Evolutionary conservation across 2,113 vertebrate genomes (phyloP).

Genomic region (Polypterus senegalus): DNA sequence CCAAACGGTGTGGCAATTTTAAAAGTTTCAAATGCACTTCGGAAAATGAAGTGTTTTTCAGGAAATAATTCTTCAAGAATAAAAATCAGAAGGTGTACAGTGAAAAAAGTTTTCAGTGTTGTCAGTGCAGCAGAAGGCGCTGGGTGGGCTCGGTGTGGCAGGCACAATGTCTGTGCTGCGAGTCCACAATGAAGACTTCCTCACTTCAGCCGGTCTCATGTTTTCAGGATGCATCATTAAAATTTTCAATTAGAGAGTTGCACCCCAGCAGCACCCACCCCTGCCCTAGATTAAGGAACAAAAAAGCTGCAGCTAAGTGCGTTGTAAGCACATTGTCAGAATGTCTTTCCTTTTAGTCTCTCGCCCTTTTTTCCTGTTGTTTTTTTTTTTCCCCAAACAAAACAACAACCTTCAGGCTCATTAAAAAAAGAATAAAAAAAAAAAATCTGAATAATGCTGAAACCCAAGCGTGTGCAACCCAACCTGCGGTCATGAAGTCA

Average conservation of each 20-base stretch:
- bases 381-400: constrained; percentile 35
- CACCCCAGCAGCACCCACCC: constrained; percentile 10
- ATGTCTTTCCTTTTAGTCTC: constrained; percentile 50
- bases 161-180: too few species aligned
- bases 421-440: constrained; percentile 54
- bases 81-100: too few species aligned
- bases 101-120: too few species aligned
- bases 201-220: too few species aligned
- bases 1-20: too few species aligned
- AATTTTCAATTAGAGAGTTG: neutral
- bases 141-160: too few species aligned
- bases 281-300: constrained; percentile 40
- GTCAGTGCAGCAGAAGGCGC: too few species aligned
- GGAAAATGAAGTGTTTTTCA: too few species aligned
- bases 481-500: constrained; percentile 57
- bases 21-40: too few species aligned
- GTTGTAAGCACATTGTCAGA: constrained; percentile 61
- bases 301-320: constrained; percentile 45
- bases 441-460: constrained; percentile 24
- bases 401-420: constrained; percentile 51
- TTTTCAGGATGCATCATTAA: too few species aligned
- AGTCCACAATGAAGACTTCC: too few species aligned
- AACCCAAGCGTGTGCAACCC: constrained; percentile 31
- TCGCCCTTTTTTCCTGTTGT: constrained; percentile 50
- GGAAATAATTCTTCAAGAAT: too few species aligned